Base-by-base conservation (phyloP, 2,113 vertebrate species). In the Pelecanus crispus region DNA sequence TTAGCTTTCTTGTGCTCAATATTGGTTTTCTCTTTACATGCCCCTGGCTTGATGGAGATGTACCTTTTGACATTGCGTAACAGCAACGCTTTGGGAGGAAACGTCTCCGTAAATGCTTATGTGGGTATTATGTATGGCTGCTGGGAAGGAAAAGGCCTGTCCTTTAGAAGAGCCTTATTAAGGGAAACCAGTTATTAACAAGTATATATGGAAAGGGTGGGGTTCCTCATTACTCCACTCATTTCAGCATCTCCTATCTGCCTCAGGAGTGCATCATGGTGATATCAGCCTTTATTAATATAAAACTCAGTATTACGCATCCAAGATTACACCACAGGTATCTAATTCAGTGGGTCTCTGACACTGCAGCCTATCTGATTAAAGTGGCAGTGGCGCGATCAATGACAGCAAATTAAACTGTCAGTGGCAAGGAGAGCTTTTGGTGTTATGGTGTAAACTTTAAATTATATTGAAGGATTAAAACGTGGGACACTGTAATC, bases 201-300 rank as follows among this genome's bases (percentile, higher is more conserved):
- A 84, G 88, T 97, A 96, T 96, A 96, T 92, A 95, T 96, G 95
- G 97, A 95, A 96, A 96, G 96, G 95, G 96, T 88, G 96, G 75
- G 63, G 95, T 74, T 96, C 86, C 66, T 94, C 49, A 88, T 96
- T 95, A 92, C 94, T 96, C 92, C 83, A 86, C 92, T 96, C 96
- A 77, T 92, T 94, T 95, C 93, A 93, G 96, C 94, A 97, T 97
- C 95, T 95, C 89, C 94, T 96, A 96, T 96, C 94, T 96, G 92
- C 78, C 95, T 94, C 84, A 68, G 93, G 97, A 97, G 96, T 95
- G 96, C 96, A 97, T 97, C 97, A 95, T 24, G 53, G 93, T 97
- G 96, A 95, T 97, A 97, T 95, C 96, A 97, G 93, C 83, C 86
- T 93, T 93, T 95, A 94, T 95, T 95, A 97, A 96, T 95, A 96